phyloP scores from a whole-genome alignment of 1,140 invertebrate genomes.

The Cataglyphis hispanica region DNA sequence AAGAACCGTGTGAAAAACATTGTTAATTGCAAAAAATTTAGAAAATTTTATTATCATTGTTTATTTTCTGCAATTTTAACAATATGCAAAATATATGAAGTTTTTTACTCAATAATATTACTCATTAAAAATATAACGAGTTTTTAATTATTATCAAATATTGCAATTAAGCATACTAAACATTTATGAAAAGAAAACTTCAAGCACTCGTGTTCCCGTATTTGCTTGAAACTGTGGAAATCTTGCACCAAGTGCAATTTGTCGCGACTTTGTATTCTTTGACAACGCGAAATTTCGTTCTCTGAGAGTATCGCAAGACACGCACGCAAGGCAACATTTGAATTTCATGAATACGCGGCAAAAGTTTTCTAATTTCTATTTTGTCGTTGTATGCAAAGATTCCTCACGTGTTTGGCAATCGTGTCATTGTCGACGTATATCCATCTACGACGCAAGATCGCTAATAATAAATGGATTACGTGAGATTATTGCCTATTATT shows the following conservation, averaged over 20 bases:
- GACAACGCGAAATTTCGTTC: slow-evolving; percentile 7
- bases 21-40: not conserved
- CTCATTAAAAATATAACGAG: not conserved
- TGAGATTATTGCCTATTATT: not conserved
- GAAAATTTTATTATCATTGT: not conserved
- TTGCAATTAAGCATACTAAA: not conserved
- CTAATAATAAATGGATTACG: not conserved
- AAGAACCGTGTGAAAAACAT: not conserved
- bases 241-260: slow-evolving; percentile 6
- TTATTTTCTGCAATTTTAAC: not conserved
- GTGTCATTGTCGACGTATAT: not conserved
- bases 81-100: not conserved
- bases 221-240: slow-evolving; percentile 27
- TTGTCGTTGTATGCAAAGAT: not conserved
- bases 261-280: slow-evolving; percentile 32
- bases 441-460: not conserved
- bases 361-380: slow-evolving; percentile 42
- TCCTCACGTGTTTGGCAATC: not conserved
- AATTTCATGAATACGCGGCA: slow-evolving; percentile 52
- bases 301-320: not conserved
- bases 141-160: not conserved
- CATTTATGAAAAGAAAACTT: slow-evolving; percentile 2
- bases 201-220: not conserved
- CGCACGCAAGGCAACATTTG: slow-evolving; percentile 4
- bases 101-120: not conserved